Conservation (phyloP, 1,140 invertebrate species). For the Anastrepha obliqua region DNA sequence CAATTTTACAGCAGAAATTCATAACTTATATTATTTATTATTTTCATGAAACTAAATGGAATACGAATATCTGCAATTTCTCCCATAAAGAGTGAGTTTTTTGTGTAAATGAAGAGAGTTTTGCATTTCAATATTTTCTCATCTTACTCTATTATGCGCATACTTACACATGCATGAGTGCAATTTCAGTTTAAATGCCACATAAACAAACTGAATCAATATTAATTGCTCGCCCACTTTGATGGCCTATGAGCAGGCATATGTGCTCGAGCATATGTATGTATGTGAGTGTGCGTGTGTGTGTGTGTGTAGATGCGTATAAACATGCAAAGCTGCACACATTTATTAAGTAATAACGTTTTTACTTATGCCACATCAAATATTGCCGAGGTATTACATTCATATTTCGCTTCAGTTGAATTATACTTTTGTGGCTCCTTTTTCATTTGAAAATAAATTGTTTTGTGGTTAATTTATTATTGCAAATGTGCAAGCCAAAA, state of each 20-base stretch:
- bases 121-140: background rate
- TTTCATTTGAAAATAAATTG: constrained; percentile 10
- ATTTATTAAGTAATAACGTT: too few species aligned
- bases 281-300: too few species aligned
- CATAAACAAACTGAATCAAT: constrained; percentile 8
- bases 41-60: too few species aligned
- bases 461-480: constrained; percentile 18
- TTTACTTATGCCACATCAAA: too few species aligned
- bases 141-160: background rate
- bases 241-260: too few species aligned
- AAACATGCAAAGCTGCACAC: too few species aligned
- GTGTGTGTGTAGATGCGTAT: too few species aligned
- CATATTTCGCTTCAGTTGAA: background rate
- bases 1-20: too few species aligned
- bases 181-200: constrained; percentile 11
- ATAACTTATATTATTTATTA: too few species aligned
- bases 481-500: constrained; percentile 22
- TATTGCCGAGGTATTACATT: too few species aligned
- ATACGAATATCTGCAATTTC: too few species aligned
- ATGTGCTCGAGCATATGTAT: too few species aligned
- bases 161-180: background rate
- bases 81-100: background rate
- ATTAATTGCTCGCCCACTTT: background rate
- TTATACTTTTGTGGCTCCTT: background rate
- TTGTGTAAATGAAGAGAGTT: background rate